Evolutionary conservation across 1,140 invertebrate genomes (phyloP), one percentile per base, ranked within the genome.

Genomic region (Sinella curviseta): DNA sequence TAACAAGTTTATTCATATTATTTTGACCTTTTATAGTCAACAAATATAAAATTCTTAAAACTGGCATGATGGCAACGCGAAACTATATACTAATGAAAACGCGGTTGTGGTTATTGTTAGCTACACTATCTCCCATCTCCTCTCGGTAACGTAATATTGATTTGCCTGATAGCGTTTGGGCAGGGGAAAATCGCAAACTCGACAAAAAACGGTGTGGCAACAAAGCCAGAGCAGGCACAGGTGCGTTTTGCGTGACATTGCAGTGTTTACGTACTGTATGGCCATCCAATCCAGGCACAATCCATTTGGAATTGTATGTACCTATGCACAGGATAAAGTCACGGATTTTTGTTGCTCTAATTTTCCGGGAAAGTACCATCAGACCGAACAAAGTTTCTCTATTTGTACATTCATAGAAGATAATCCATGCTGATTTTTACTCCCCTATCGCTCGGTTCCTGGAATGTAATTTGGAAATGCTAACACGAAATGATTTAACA

Each of bases 191-290:
- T 14, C 20, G 57, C 57, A 60, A 60, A 12, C 57, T 60, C 39
- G 24, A 60, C 14, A 48, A 8, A n/a, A 26, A 60, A 60, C 24
- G 24, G 57, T 48, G 20, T 20, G 8, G 20, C 39, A 48, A 48
- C 20, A 12, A 48, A 48, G 8, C 20, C 8, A 48, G 8, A 48
- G 8, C 39, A n/a, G 57, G 24, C 57, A 60, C 57, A 60, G 57
- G 57, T 60, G 57, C 57, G 57, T 60, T 26, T 60, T 60, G 57
- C 57, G 57, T 60, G 57, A 60, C 57, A 60, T 17, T 60, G 24
- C 39, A 48, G 39, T 48, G 39, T 60, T 8, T 4, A 14, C 57
- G 57, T 60, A n/a, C 24, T 60, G 39, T 48, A 12, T 20, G 39
- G 8, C 20, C 39, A 60, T 60, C 57, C n/a, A n/a, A 48, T 12